Evolutionary conservation across 1,140 invertebrate genomes (phyloP).

Genomic region (Diorhabda carinulata): DNA sequence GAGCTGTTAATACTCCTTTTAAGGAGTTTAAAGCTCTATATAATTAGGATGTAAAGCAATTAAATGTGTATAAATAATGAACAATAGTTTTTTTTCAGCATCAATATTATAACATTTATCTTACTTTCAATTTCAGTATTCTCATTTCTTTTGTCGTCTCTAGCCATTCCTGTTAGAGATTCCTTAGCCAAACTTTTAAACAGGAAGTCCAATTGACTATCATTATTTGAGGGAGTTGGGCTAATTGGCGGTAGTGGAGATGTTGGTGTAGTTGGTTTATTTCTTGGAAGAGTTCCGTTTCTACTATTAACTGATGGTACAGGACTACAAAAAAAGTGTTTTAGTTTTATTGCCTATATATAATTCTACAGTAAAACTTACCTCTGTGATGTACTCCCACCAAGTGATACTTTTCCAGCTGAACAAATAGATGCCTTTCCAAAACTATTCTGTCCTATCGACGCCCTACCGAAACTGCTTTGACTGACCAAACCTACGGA

Average conservation of each 20-base stretch:
- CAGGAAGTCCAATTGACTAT: conserved; percentile 59
- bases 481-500: conserved; percentile 36
- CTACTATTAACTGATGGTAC: conserved; percentile 36
- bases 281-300: conserved; percentile 38
- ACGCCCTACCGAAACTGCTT: conserved; percentile 35
- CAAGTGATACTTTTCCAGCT: conserved; percentile 36
- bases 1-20: no score
- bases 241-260: conserved; percentile 31
- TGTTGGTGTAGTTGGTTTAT: conserved; percentile 28
- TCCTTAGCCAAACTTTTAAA: conserved; percentile 62
- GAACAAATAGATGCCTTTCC: conserved; percentile 34
- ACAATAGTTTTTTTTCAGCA: no score
- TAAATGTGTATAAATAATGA: no score
- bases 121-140: conserved; percentile 48
- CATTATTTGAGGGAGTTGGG: conserved; percentile 42
- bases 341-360: no score
- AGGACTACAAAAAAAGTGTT: conserved; percentile 27
- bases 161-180: conserved; percentile 41
- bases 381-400: conserved; percentile 39
- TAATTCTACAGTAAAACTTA: conserved; percentile 12
- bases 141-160: conserved; percentile 41
- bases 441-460: conserved; percentile 35
- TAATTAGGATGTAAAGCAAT: no score
- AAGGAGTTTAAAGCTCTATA: no score
- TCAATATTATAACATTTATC: conserved; percentile 4